phyloP scores from a whole-genome alignment of 2,888 invertebrate species.

The Ophion costatus region DNA sequence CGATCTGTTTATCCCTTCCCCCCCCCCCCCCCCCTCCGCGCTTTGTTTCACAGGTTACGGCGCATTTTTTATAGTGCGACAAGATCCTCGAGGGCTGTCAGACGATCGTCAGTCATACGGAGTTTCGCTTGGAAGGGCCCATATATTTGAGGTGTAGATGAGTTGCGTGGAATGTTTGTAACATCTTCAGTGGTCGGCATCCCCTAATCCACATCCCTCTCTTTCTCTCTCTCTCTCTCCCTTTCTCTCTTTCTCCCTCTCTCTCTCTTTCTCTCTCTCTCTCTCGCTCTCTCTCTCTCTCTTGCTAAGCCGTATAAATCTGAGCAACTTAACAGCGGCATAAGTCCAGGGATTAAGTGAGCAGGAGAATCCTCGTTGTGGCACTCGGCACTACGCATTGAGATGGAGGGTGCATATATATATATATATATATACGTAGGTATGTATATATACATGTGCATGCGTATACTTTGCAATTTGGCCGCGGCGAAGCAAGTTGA shows the following conservation, averaged over 20 bases:
- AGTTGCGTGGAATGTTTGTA: slow-evolving; percentile 47
- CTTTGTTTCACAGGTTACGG: background rate
- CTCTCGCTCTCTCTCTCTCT: slow-evolving; percentile 38
- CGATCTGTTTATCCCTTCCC: too few species aligned
- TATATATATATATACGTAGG: background rate
- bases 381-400: slow-evolving; percentile 67
- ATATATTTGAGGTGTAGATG: slow-evolving; percentile 1
- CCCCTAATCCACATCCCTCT: slow-evolving; percentile 50
- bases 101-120: too few species aligned
- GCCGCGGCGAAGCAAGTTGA: slow-evolving; percentile 24
- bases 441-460: background rate
- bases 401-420: slow-evolving; percentile 17
- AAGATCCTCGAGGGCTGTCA: too few species aligned
- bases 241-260: slow-evolving; percentile 52
- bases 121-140: background rate
- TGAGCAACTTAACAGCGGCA: slow-evolving; percentile 81
- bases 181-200: slow-evolving; percentile 51
- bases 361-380: slow-evolving; percentile 70
- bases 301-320: slow-evolving; percentile 82
- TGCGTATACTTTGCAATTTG: slow-evolving; percentile 46
- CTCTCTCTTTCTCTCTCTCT: too few species aligned
- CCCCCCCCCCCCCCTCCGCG: too few species aligned
- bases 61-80: too few species aligned
- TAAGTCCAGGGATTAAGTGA: slow-evolving; percentile 82
- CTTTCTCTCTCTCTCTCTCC: background rate